Evolutionary conservation across 2,113 vertebrate species (phyloP).

Genomic region (Sisor rabdophorus): DNA sequence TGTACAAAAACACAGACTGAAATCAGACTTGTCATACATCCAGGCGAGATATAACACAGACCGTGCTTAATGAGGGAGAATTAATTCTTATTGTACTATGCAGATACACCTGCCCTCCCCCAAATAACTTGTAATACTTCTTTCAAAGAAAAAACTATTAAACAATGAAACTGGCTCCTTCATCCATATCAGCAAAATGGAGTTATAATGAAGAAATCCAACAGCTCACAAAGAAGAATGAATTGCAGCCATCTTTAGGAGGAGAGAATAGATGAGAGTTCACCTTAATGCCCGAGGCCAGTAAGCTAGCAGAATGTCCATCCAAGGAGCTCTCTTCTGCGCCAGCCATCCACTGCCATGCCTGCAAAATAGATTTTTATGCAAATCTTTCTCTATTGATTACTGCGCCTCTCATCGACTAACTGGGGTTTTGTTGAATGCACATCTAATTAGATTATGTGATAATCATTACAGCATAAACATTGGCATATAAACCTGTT

Average conservation of each 20-base stretch:
- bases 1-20: constrained; percentile 16
- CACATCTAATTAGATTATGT: constrained; percentile 66
- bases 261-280: constrained; percentile 57
- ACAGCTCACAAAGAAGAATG: constrained; percentile 4
- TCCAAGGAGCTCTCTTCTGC: constrained; percentile 62
- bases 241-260: constrained; percentile 40
- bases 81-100: neutral
- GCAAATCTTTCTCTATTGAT: constrained; percentile 71
- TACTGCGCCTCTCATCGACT: constrained; percentile 58
- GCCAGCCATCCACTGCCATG: constrained; percentile 38
- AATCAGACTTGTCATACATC: neutral
- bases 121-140: constrained; percentile 13
- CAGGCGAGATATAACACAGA: neutral
- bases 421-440: constrained; percentile 56
- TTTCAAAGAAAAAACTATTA: constrained; percentile 27
- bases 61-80: neutral
- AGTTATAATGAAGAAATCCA: constrained; percentile 5
- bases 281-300: constrained; percentile 54
- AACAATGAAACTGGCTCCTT: constrained; percentile 21
- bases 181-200: constrained; percentile 32
- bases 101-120: neutral
- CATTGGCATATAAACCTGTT: constrained; percentile 51
- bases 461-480: constrained; percentile 68
- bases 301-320: constrained; percentile 59
- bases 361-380: constrained; percentile 73